Evolutionary conservation across 2,797 vertebrate genomes (phyloP).

Genomic region (Macropus fuliginosus): DNA sequence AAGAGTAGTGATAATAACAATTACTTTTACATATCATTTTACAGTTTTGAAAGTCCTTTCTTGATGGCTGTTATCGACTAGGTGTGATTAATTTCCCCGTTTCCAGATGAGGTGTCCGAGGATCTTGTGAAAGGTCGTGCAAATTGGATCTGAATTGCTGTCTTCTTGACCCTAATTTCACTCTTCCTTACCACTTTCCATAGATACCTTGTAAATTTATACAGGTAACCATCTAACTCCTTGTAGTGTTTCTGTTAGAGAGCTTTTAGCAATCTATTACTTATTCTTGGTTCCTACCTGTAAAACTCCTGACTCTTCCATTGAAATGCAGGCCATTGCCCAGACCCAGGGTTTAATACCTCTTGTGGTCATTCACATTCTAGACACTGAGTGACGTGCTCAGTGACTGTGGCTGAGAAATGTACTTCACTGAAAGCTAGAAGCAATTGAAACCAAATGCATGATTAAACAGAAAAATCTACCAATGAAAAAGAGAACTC

Average conservation of each 20-base stretch:
- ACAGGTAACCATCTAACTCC: neutral
- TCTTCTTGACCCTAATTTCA: neutral
- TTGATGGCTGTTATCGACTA: neutral
- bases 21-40: neutral
- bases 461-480: constrained; percentile 4
- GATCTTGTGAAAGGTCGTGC: neutral
- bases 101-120: neutral
- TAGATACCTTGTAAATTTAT: neutral
- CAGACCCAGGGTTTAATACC: neutral
- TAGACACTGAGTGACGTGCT: neutral
- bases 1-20: constrained; percentile 50
- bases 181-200: neutral
- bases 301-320: neutral
- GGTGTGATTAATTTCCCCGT: neutral
- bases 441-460: constrained; percentile 24
- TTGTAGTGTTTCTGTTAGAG: constrained; percentile 23
- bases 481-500: constrained; percentile 14
- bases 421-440: neutral
- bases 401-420: constrained; percentile 1
- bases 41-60: neutral
- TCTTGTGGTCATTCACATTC: constrained; percentile 28
- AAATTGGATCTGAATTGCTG: neutral
- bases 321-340: neutral
- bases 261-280: neutral
- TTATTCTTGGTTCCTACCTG: constrained; percentile 15